These are phyloP conservation scores for Camponotus floridanus DNA, from an alignment of 1,140 invertebrate genomes.

Conservation along the genomic window DNA sequence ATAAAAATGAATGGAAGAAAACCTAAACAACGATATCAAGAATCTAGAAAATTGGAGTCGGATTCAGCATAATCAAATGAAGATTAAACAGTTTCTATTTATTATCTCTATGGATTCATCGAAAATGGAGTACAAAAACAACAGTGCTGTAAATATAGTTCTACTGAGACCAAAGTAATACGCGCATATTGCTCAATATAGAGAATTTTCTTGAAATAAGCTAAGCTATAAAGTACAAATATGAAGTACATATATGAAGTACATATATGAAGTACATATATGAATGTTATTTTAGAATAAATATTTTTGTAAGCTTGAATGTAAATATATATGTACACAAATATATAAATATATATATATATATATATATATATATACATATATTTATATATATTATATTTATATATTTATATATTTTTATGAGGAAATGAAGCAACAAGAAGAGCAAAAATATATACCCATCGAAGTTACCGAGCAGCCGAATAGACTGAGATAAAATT, in stretches of 20 bases:
- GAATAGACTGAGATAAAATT: neutral
- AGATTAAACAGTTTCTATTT: neutral
- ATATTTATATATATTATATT: neutral
- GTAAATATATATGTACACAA: neutral
- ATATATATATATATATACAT: neutral
- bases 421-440: neutral
- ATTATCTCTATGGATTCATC: neutral
- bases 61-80: neutral
- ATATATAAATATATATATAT: too few species aligned
- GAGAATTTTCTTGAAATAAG: neutral
- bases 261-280: too few species aligned
- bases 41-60: too few species aligned
- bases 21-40: neutral
- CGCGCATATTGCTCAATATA: neutral
- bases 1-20: neutral
- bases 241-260: too few species aligned
- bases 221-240: neutral
- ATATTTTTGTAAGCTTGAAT: slow-evolving; percentile 23
- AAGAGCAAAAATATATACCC: neutral
- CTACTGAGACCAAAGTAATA: neutral
- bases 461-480: neutral
- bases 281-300: neutral
- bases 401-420: neutral
- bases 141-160: neutral
- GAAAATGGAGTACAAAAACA: neutral